These are phyloP conservation scores for Cinclus cinclus DNA, from an alignment of 2,113 vertebrate genomes.

Conservation along the genomic window DNA sequence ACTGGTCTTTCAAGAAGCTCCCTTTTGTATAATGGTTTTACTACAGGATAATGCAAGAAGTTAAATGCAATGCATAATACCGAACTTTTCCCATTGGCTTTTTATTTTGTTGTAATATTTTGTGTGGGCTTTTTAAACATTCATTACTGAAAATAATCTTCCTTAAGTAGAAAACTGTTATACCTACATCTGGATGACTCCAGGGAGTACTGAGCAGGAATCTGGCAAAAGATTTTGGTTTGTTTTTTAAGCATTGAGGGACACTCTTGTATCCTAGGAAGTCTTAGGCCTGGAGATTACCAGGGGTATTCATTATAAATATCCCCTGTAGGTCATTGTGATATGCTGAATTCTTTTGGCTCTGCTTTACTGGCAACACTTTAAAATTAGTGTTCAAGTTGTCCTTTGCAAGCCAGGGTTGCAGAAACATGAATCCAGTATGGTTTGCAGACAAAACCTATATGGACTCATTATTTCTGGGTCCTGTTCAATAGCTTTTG, in stretches of 20 bases:
- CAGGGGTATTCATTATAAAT: background rate
- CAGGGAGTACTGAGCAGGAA: background rate
- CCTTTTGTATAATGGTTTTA: background rate
- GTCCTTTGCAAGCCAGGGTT: conserved; percentile 14
- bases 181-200: background rate
- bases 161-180: background rate
- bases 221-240: background rate
- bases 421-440: background rate
- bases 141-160: conserved; percentile 20
- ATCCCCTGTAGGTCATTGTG: background rate
- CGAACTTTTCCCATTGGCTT: background rate
- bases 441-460: background rate
- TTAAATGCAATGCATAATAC: background rate
- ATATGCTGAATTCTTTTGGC: background rate
- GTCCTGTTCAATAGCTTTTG: background rate
- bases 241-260: background rate
- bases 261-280: background rate
- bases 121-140: background rate
- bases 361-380: background rate
- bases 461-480: conserved; percentile 27
- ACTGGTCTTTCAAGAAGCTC: background rate
- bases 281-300: background rate
- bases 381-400: background rate
- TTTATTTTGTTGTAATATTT: background rate
- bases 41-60: background rate